Evolutionary conservation across 2,888 invertebrate genomes (phyloP), one percentile per base, ranked within the genome.

Genomic region (Cyaniris semiargus): DNA sequence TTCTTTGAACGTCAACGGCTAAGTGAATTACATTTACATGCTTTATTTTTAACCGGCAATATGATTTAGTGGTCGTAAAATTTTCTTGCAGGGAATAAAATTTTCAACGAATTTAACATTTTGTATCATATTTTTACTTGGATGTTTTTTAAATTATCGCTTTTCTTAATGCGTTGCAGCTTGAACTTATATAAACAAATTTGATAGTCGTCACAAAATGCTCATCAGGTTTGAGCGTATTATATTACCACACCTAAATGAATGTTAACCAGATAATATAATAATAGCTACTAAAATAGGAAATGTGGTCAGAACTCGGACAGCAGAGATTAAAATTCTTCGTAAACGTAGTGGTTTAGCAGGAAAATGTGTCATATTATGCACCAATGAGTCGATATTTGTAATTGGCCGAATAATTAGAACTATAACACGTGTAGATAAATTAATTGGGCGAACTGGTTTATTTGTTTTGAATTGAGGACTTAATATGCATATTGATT

Each of bases 311-410:
- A 66, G 27, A 66, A 18, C 27, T 66, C 27, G 27, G 27, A 66
- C 66, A 66, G 23, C 66, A 31, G 60, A 66, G 66, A 66, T 66
- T 66, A 66, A 66, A 74, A 53, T 53, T 72, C 72, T 72, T 79
- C 60, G 75, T 78, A 72, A 78, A 53, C 75, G 76, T 53, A 75
- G 18, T 58, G 38, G 53, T 66, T 78, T 79, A 80, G 76, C 76
- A 80, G 81, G 81, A 81, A 81, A 81, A 81, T 77, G 70, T 78
- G 77, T 76, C 78, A 78, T 78, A 78, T 77, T 78, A 78, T 77
- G 70, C 77, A 77, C 79, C 76, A 81, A 82, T 81, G 80, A 79
- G 77, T 76, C 80, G 70, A 71, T 56, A 75, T 78, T 82, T 81
- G 77, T 77, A 75, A 76, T 60, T 71, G 77, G 76, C 76, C 75